A percentile compares a stretch with the other conserved stretches of the same genome.
Conservation (phyloP, 2,888 invertebrate species). For the Gonocerus acuteangulatus region DNA sequence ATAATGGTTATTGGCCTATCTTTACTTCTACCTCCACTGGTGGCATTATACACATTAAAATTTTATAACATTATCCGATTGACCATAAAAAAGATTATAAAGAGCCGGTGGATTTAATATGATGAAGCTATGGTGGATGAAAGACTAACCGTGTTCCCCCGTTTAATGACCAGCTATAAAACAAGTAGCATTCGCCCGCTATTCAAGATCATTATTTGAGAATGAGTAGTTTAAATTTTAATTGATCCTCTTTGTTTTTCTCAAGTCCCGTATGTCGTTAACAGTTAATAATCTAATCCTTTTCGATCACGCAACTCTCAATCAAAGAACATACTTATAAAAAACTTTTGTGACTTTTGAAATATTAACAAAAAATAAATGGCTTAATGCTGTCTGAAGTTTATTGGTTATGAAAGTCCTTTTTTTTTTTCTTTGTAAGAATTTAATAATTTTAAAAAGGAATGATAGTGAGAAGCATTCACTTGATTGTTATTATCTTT, state of each 20-base stretch:
- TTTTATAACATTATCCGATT: background rate
- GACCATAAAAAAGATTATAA: slow-evolving; percentile 12
- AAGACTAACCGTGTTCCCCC: slow-evolving; percentile 1
- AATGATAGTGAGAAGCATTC: too few species aligned
- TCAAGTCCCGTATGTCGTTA: background rate
- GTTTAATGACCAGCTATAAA: slow-evolving; percentile 8
- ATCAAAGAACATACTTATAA: too few species aligned
- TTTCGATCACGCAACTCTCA: too few species aligned
- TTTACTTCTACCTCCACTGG: too few species aligned
- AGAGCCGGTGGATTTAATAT: background rate
- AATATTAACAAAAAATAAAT: too few species aligned
- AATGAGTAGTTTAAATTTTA: slow-evolving; percentile 4
- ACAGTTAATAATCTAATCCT: background rate
- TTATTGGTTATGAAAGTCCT: too few species aligned
- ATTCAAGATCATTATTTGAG: background rate
- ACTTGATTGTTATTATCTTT: too few species aligned
- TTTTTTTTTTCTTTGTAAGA: too few species aligned
- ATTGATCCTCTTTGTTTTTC: slow-evolving; percentile 15
- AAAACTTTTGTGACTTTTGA: too few species aligned
- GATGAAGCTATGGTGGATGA: background rate
- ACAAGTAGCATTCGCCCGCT: slow-evolving; percentile 9
- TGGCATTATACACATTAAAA: slow-evolving; percentile 5
- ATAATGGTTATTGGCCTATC: too few species aligned
- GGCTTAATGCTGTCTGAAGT: too few species aligned
- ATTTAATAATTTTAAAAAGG: too few species aligned